These are phyloP conservation scores for Ibycter americanus DNA, from an alignment of 2,797 vertebrate genomes.

Conservation along the genomic window DNA sequence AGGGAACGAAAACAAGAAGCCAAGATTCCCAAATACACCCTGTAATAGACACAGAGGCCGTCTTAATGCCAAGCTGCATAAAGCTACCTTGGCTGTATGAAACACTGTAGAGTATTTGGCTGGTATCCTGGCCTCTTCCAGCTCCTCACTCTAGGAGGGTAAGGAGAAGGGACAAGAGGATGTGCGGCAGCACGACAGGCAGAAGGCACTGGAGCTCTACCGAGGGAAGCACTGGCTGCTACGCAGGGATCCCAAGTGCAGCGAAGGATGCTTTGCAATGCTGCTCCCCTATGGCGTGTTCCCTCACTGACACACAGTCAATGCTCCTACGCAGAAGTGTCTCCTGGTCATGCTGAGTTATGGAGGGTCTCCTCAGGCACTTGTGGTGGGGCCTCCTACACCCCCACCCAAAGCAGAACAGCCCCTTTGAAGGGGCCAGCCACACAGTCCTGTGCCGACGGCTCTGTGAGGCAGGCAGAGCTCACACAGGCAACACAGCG, in stretches of 20 bases:
- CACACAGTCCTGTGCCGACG: neutral
- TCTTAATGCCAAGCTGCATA: neutral
- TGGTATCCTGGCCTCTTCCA: neutral
- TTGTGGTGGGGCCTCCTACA: neutral
- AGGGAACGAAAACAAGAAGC: neutral
- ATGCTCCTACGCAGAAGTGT: accelerated
- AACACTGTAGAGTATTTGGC: neutral
- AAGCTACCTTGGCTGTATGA: neutral
- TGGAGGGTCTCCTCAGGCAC: neutral
- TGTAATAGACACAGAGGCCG: neutral
- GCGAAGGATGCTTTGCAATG: neutral
- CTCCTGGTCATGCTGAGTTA: neutral
- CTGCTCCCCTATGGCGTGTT: neutral
- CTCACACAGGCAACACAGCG: accelerated
- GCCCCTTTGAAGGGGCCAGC: neutral
- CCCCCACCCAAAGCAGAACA: neutral
- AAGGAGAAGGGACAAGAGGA: neutral
- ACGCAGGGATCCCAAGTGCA: neutral
- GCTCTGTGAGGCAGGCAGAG: neutral
- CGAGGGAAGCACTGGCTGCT: neutral
- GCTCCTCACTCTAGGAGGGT: neutral
- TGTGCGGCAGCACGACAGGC: neutral
- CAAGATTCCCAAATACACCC: constrained; percentile 5
- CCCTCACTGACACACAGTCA: neutral
- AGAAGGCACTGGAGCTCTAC: constrained; percentile 4